Evolutionary conservation across 2,888 invertebrate species (phyloP), one percentile per base, ranked within the genome.

Genomic region (Ophion ventricosus): DNA sequence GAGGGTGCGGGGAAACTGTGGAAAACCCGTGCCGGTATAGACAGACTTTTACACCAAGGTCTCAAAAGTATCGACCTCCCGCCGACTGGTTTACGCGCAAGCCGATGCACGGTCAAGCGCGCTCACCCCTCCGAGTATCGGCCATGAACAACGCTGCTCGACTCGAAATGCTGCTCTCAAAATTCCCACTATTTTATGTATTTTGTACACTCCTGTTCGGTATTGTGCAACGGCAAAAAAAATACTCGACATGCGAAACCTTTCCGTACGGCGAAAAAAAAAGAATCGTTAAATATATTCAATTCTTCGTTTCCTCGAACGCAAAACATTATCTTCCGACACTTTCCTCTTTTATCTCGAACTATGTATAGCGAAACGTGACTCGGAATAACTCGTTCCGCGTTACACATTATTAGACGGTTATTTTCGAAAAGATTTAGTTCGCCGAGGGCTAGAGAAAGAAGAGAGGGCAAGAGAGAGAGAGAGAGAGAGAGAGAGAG

Each of bases 361-460:
- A 11, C 26, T 57, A 43, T 73, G 57, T 57, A 74, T 35, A 63
- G 66, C 43, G 63, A 69, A 69, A 77, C 64, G 80, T 63, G 77
- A 61, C 73, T 72, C 56, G 90, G 91, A 93, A 93, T 92, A 90
- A 91, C 92, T 91, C 90, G 92, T 93, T 93, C 92, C 92, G 92
- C 91, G 90, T 92, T 92, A 92, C 92, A 92, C 92, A 91, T 92
- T 93, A 92, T 92, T 92, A 91, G 92, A 90, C 88, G 90, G 89
- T 89, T 92, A 92, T 92, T 91, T 91, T 88, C 86, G 90, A 88
- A 74, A 72, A 64, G 54, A 66, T 63, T 64, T 57, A 54, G 75
- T 61, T 14, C 23, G 61, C 43, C 23, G 35, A 63, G 61, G 49
- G 67, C 1, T 57, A 23, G 10, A 40, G 59, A 40, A 11, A 59